These are phyloP conservation scores for Drosophila mettleri DNA, from an alignment of 2,888 invertebrate species.

Conservation along the genomic window DNA sequence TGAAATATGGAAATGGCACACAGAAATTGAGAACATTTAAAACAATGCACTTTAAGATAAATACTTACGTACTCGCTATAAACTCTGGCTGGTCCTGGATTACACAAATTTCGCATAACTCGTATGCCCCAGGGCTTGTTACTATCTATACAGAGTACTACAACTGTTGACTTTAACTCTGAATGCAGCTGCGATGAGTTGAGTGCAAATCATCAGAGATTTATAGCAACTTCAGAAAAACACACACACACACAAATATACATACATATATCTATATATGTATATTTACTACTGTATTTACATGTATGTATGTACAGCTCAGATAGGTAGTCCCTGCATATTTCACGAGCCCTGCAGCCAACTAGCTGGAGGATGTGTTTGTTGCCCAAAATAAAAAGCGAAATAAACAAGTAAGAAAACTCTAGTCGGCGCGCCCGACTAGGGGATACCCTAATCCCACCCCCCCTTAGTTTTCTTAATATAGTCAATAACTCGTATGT, in stretches of 20 bases:
- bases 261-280: too few relatives aligned
- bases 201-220: slow-evolving; percentile 65
- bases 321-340: slow-evolving; percentile 54
- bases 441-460: too few relatives aligned
- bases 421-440: too few relatives aligned
- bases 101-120: neutral
- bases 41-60: neutral
- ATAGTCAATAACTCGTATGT: too few relatives aligned
- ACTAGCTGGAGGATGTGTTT: slow-evolving; percentile 30
- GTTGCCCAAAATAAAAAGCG: slow-evolving; percentile 39
- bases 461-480: too few relatives aligned
- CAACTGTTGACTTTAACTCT: slow-evolving; percentile 43
- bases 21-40: too few relatives aligned
- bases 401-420: slow-evolving; percentile 12
- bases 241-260: slow-evolving; percentile 14
- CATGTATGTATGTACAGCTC: neutral
- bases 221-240: slow-evolving; percentile 61
- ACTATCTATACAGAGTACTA: slow-evolving; percentile 16
- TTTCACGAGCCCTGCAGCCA: slow-evolving; percentile 50
- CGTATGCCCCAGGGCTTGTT: neutral
- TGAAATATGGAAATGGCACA: neutral
- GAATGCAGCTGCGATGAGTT: slow-evolving; percentile 50
- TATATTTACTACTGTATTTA: neutral
- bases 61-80: neutral
- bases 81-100: neutral